These are phyloP conservation scores for Sinocyclocheilus anshuiensis DNA, from an alignment of 2,113 vertebrate species.

Conservation along the genomic window DNA sequence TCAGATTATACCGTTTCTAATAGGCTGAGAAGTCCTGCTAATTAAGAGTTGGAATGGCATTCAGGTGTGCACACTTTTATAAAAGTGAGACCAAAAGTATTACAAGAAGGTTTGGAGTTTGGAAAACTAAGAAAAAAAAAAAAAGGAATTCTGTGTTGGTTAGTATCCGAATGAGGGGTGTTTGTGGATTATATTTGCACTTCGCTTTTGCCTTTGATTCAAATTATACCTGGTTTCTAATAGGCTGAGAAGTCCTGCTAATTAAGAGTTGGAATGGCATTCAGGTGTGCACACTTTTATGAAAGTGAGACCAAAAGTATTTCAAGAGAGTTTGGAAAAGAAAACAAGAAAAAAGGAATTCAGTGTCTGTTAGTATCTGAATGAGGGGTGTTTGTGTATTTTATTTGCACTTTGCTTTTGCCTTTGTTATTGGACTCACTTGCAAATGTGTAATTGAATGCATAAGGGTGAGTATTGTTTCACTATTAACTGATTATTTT, in stretches of 20 bases:
- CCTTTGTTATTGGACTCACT: background rate
- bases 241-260: background rate
- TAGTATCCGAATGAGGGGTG: background rate
- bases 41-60: background rate
- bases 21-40: background rate
- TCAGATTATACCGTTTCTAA: background rate
- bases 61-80: conserved; percentile 17
- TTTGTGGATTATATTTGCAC: background rate
- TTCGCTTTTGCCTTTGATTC: background rate
- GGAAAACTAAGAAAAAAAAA: too few species aligned
- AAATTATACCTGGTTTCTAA: background rate
- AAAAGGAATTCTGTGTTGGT: background rate
- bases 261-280: background rate
- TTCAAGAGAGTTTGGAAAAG: background rate
- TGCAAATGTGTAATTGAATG: too few species aligned
- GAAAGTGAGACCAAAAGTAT: background rate
- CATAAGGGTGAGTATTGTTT: too few species aligned
- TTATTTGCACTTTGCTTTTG: background rate
- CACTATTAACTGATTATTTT: too few species aligned
- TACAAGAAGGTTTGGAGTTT: background rate
- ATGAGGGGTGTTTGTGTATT: background rate
- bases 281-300: conserved; percentile 17
- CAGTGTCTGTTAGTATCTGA: background rate
- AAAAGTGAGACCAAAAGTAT: background rate
- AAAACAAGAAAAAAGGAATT: too few species aligned